Evolutionary conservation across 2,888 invertebrate species (phyloP), one percentile per base, ranked within the genome.

Genomic region (Lasioglossum lativentre): DNA sequence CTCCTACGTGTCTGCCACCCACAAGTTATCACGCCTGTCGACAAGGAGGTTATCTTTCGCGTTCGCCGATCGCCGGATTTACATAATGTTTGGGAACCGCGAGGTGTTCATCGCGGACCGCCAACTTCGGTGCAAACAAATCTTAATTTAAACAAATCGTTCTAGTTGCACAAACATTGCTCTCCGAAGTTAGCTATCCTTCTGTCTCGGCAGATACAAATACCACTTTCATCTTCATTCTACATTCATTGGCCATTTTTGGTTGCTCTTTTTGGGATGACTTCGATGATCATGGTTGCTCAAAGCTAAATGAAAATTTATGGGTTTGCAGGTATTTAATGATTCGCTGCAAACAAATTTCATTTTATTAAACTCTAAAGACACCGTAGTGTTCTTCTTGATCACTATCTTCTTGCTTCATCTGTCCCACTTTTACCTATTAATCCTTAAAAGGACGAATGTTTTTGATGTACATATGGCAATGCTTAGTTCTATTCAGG

Each of bases 11-110:
- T 83, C 88, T 76, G 85, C 85, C 82, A 52, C 75, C 85, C 85
- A 70, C 88, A 85, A 83, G 86, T 88, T 90, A 88, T 88, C 90
- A 75, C 89, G 87, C 85, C 86, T 79, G 87, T 85, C 90, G 88
- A 87, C 90, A 88, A 88, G 88, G 82, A 91, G 91, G 90, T 91
- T 92, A 91, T 92, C 91, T 92, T 92, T 83, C 87, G 88, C 86
- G 85, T 92, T 93, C 89, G 91, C 88, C 90, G 87, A 93, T 93
- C 92, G 89, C 84, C 74, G 84, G 85, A 93, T 93, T 93, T 93
- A 87, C 93, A 93, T 92, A 91, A 92, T 86, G 85, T 82, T 88
- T 88, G 80, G 59, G 72, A 71, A 40, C n/a, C 52, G 70, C 63
- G 56, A 86, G 78, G 70, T 75, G 56, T 56, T 59, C 78, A 71